phyloP scores from a whole-genome alignment of 2,113 vertebrate genomes.

The Gymnorhina tibicen region DNA sequence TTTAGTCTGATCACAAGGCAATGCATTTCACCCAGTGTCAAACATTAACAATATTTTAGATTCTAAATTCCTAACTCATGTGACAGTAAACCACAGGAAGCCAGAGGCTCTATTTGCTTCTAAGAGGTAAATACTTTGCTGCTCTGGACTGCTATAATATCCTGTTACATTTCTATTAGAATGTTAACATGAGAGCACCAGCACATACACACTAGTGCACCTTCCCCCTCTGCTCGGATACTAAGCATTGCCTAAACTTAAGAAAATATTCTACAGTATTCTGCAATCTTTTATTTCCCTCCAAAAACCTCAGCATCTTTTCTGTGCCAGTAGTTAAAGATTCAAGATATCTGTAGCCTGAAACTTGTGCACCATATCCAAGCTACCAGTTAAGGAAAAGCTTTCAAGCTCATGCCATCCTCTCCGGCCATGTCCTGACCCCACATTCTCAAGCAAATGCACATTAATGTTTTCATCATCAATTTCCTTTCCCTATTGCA shows the following conservation, averaged over 20 bases:
- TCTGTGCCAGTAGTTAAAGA: neutral
- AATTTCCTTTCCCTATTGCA: neutral
- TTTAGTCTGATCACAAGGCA: neutral
- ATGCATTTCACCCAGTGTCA: neutral
- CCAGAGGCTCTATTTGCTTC: neutral
- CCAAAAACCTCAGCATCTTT: neutral
- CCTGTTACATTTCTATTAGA: neutral
- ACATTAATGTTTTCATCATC: neutral
- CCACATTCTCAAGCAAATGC: neutral
- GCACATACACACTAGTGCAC: too few species aligned
- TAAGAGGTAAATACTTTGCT: neutral
- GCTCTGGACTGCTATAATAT: neutral
- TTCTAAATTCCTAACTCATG: neutral
- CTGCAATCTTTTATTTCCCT: neutral
- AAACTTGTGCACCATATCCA: neutral
- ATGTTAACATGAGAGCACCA: neutral
- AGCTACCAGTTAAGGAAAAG: neutral
- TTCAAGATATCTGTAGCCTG: neutral
- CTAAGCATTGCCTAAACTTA: neutral
- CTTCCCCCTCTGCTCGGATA: neutral
- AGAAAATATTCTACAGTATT: neutral
- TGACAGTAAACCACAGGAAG: neutral
- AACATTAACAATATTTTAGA: neutral
- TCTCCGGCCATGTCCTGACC: fast-evolving
- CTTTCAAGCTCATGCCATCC: neutral